Base-by-base conservation (phyloP, 2,113 vertebrate genomes). In the Amazona guildingii region DNA sequence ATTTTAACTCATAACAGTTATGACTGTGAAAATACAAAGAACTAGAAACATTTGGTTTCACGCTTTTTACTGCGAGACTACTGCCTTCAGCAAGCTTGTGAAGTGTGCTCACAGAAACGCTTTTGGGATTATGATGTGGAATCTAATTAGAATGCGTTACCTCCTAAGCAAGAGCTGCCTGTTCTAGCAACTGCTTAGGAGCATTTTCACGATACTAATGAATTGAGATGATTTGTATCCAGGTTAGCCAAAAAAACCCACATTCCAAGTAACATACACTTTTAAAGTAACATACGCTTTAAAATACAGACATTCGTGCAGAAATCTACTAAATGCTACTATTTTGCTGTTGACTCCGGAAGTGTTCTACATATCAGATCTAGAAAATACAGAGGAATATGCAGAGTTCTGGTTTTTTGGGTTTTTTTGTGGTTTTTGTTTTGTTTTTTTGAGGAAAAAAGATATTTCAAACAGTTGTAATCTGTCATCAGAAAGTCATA, bases 41-140 rank as follows among this genome's bases (percentile, higher is more conserved):
- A 95, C 68, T 88, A 90, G 76, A 92, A 81, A 70, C 25, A 90
- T 96, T 92, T 94, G 83, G 84, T 96, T 75, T 72, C 76, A 52
- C 68, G 68, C 61, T 96, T 90, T 88, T 88, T 88, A 78, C 20
- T 8, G 48, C 6, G 17, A 68, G 18, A 73, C 64, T 84, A 39
- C 73, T 92, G 88, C 64, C 51, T 93, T 88, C 80, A 90, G 77
- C 11, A 1, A 88, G 61, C 80, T 83, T 51, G 43, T 39, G 74
- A 69, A 88, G 33, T 17, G 25, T 7, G 21, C 64, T 86, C 33
- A 41, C 17, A 86, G 23, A 92, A 92, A 72, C 5, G 29, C 19
- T 55, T 88, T 74, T 79, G 72, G 52, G 79, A 86, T 39, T 94
- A 55, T 90, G 43, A 68, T 19, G 13, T n/a, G 62, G 14, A 78